Evolutionary conservation across 2,888 invertebrate species (phyloP), one percentile per base, ranked within the genome.

Genomic region (Drosophila formosana): DNA sequence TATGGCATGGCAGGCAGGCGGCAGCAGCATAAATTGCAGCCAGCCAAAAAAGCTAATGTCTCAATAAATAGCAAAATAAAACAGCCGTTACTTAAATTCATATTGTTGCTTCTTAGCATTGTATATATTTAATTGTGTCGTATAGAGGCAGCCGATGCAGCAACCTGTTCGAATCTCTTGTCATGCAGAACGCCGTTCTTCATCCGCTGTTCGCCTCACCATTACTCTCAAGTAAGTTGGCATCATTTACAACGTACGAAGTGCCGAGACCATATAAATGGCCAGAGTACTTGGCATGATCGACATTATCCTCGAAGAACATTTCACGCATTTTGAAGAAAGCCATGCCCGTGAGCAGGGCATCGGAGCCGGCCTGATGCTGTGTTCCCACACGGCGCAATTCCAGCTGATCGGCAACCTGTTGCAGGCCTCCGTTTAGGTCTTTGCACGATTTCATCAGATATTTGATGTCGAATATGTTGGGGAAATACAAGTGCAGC

Each of bases 261-360:
- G 97, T 97, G 63, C 98, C 98, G 82, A 99, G 94, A 49, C 99
- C 98, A 91, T 98, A 99, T 64, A 99, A 94, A 93, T 99, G 98
- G 53, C 99, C 99, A 90, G 96, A 96, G 92, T 97, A 97, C 92
- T 99, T 99, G 41, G 97, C 97, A 93, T 98, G 98, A 92, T 99
- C 99, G 87, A 99, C 98, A 93, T 98, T 98, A 93, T 98, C 99
- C 92, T 99, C 98, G 92, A 99, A 98, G 93, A 98, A 98, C 96
- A 99, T 97, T 98, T 99, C 98, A 94, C 98, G 96, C 95, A 99
- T 99, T 94, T 98, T 98, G 93, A 99, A 99, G 94, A 99, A 99
- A 1, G 99, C 98, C 96, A 98, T 97, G 86, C 99, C 99, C 13
- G 99, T 99, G 58, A 99, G 95, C 64, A 98, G 94, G 6, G 99